Evolutionary conservation across 2,113 vertebrate species (phyloP).

Genomic region (Drymodes brunneopygia): DNA sequence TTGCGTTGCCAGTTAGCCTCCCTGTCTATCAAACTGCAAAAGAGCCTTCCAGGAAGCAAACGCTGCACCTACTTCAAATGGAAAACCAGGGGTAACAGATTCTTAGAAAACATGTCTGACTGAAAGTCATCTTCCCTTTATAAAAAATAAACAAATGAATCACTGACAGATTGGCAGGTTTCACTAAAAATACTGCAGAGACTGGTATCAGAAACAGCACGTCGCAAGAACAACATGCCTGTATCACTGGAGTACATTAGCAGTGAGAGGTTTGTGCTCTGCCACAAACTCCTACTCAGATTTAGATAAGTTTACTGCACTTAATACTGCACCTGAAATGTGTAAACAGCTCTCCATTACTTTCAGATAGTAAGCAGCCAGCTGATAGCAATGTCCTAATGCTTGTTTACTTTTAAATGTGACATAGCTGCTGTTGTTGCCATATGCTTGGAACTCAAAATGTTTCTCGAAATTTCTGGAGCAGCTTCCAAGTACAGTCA

Average conservation of each 20-base stretch:
- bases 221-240: not conserved
- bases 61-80: constrained; percentile 4
- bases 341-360: not conserved
- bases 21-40: constrained; percentile 44
- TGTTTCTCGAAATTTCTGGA: not conserved
- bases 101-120: constrained; percentile 24
- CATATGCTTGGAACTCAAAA: not conserved
- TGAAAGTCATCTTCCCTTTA: not conserved
- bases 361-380: not conserved
- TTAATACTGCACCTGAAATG: not conserved
- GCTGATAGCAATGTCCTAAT: not conserved
- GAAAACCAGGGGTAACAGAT: not conserved
- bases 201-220: not conserved
- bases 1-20: not conserved
- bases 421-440: not conserved
- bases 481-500: not conserved
- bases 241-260: not conserved
- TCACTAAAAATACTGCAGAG: not conserved
- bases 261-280: not conserved
- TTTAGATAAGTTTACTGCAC: not conserved
- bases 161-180: not conserved
- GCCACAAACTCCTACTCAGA: not conserved
- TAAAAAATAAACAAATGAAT: not conserved
- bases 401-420: not conserved
- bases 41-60: constrained; percentile 39